These are phyloP conservation scores for Diachrysia chrysitis DNA, from an alignment of 2,888 invertebrate species.

Conservation along the genomic window DNA sequence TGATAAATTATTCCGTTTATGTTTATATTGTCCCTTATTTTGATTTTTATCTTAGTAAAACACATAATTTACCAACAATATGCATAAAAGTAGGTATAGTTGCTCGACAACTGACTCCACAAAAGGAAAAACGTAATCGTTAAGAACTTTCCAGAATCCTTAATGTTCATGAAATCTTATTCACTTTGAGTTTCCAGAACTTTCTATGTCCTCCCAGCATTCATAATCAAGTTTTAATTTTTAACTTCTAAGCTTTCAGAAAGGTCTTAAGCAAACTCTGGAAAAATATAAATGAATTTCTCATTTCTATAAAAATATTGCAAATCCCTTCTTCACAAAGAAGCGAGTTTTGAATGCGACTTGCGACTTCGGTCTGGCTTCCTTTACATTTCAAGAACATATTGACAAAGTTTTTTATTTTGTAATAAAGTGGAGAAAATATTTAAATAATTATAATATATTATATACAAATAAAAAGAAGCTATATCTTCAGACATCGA, in stretches of 20 bases:
- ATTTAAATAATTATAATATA: background rate
- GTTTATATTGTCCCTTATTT: too few relatives aligned
- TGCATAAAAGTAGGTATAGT: constrained; percentile 7
- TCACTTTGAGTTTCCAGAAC: constrained; percentile 23
- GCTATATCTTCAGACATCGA: background rate
- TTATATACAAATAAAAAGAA: background rate
- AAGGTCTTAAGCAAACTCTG: constrained; percentile 16
- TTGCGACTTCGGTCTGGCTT: constrained; percentile 10
- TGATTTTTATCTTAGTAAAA: background rate
- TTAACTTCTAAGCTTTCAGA: constrained; percentile 36
- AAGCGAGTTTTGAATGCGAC: constrained; percentile 25
- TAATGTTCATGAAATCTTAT: constrained; percentile 39
- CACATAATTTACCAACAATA: background rate
- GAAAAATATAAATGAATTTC: constrained; percentile 39
- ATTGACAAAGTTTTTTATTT: constrained; percentile 25
- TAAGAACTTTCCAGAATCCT: constrained; percentile 21
- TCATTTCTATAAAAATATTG: constrained; percentile 45
- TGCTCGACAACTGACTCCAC: background rate
- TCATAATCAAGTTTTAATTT: constrained; percentile 46
- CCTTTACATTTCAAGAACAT: constrained; percentile 15
- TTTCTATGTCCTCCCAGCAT: constrained; percentile 29
- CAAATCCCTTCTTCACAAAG: constrained; percentile 23
- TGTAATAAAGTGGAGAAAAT: background rate
- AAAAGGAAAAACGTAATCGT: constrained; percentile 13
- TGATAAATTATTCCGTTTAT: background rate